Evolutionary conservation across 2,113 vertebrate species (phyloP), one percentile per base, ranked within the genome.

Genomic region (Ptilorrhoa leucosticta): DNA sequence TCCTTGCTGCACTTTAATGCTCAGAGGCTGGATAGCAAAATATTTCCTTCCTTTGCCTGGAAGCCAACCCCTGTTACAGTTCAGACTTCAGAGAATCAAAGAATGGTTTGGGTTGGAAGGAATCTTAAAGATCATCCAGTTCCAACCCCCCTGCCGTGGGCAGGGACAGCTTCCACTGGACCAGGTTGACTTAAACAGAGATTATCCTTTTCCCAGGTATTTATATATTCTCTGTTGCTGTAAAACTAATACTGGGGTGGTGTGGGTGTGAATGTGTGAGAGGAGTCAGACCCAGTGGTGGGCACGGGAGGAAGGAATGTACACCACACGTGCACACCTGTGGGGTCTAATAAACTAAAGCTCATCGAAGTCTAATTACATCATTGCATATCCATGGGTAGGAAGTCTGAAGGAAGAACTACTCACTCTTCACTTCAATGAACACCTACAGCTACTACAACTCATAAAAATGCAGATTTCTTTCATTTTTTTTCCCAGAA

Each of bases 371-470:
- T 61, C 63, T 92, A 87, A 77, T 85, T 81, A 64, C 60, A 73
- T 39, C 73, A 19, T n/a, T 90, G 94, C n/a, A 54, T 82, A 64
- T 84, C 65, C 44, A 82, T 1, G 7, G 66, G 53, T 39, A 75
- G 24, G 73, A 70, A 35, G 45, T 77, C 71, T 92, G 92, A 91
- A 90, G 79, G 87, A 96, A 95, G 84, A 90, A 72, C 86, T 80
- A 54, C 58, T 76, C 53, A 26, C 51, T 90, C 90, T 83, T 90
- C 76, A 63, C 60, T 87, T 82, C 85, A 40, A 10, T 57, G 45
- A 73, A 45, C 45, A 60, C 2, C 1, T 84, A 85, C 37, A 69
- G 27, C 37, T 90, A n/a, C 81, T 66, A 26, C 64, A 78, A 57
- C 53, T 78, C 40, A 40, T 19, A 60, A 69, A 58, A 92, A 94